phyloP scores from a whole-genome alignment of 1,140 invertebrate species.

The Tyrophagus putrescentiae region DNA sequence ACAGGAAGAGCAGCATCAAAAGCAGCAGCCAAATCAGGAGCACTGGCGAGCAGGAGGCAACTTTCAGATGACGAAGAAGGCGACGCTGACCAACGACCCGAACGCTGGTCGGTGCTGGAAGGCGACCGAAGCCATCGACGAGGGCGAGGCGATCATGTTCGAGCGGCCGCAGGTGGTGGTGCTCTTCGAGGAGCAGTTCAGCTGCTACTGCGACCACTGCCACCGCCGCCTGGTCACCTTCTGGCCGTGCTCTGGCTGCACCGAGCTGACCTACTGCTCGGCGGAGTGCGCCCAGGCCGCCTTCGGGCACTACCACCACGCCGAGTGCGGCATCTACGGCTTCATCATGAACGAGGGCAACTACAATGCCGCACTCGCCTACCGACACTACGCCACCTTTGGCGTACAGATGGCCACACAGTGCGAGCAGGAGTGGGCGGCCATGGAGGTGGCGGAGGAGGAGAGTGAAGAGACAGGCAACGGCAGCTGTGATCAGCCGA shows the following conservation, averaged over 20 bases:
- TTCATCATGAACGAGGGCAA: background rate
- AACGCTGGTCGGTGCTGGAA: background rate
- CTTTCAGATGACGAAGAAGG: background rate
- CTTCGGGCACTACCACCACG: background rate
- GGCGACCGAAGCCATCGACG: background rate
- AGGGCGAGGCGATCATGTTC: background rate
- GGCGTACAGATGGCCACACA: background rate
- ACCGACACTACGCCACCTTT: background rate
- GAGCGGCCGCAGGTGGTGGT: background rate
- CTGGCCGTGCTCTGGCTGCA: slow-evolving; percentile 6
- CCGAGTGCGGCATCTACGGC: slow-evolving; percentile 4
- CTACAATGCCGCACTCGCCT: background rate
- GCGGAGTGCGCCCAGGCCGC: background rate
- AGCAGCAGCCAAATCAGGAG: no score
- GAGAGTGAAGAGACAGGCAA: no score
- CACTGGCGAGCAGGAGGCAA: no score
- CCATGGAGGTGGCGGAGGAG: no score
- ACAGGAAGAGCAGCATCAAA: no score
- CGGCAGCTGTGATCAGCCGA: background rate
- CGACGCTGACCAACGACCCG: background rate
- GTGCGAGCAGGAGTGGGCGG: background rate
- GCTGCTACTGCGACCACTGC: background rate
- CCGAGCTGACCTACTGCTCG: background rate
- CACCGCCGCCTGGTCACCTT: background rate
- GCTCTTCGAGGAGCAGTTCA: background rate